Evolutionary conservation across 2,797 vertebrate species (phyloP), one percentile per base, ranked within the genome.

Genomic region (Dryobates pubescens): DNA sequence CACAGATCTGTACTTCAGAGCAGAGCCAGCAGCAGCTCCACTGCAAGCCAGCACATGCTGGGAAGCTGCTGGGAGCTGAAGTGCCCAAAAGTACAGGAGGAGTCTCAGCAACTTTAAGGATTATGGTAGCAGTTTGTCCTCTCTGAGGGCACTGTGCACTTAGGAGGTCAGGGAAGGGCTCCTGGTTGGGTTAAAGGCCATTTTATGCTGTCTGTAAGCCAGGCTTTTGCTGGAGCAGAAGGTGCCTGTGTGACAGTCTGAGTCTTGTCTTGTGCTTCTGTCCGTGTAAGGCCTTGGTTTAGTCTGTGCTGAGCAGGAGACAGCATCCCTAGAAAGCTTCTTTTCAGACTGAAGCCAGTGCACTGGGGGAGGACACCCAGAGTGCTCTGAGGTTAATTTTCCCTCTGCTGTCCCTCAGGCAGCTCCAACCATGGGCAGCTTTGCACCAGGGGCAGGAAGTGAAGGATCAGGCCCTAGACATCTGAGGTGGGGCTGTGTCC

Each of bases 191-290:
- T 19, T 75, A 18, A 43, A 63, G 29, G 29, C 15, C 13, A 2
- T 26, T 86, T 41, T 43, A 17, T 20, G 61, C 29, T 3, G 0
- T 3, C 3, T 6, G 11, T 17, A 70, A 34, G 38, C 79, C 24
- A 2, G n/a, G 30, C 9, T 34, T 83, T 71, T 83, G 27, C 80
- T 68, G 3, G 0, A 5, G 51, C 75, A 9, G 45, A 54, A 29
- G 3, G 1, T 12, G n/a, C 57, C 2, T 26, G 3, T 18, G 23
- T 32, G 71, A 13, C 0, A 59, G 56, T 1, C 1, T 12, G 26
- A 54, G 34, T 13, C 29, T 86, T 30, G 29, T 32, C 26, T 45
- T 59, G 2, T 38, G n/a, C 29, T 68, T 62, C 4, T 65, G 51
- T 59, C 20, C 26, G 1, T 4, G 9, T 11, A 16, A 51, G 9